phyloP scores from a whole-genome alignment of 2,888 invertebrate species.

The Drosophila fungiperda region DNA sequence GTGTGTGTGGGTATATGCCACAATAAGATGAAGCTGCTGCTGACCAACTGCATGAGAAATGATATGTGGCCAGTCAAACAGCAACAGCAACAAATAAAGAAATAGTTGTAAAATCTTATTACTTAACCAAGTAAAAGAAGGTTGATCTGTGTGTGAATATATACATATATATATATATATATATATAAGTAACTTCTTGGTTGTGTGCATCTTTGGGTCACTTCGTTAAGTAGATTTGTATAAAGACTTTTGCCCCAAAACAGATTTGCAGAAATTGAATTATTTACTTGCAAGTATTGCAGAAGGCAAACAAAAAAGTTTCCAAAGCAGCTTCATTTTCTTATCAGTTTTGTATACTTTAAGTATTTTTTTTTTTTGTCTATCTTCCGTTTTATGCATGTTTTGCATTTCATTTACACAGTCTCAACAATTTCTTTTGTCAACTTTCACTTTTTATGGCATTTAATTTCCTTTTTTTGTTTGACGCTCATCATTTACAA shows the following conservation, averaged over 20 bases:
- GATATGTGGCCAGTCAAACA: constrained; percentile 45
- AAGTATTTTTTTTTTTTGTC: neutral
- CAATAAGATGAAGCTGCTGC: constrained; percentile 51
- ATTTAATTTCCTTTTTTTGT: constrained; percentile 69
- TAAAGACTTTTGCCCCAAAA: constrained; percentile 54
- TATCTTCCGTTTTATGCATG: neutral
- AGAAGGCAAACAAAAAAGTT: constrained; percentile 12
- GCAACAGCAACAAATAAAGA: constrained; percentile 20
- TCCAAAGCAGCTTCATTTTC: constrained; percentile 4
- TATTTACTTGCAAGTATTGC: constrained; percentile 23
- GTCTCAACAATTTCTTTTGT: constrained; percentile 50
- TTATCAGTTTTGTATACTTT: neutral
- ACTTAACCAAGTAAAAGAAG: constrained; percentile 39
- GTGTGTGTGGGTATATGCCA: constrained; percentile 16
- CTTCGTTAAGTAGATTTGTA: constrained; percentile 70
- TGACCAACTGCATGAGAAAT: constrained; percentile 55
- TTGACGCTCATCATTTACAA: constrained; percentile 65
- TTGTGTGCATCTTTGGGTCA: constrained; percentile 42
- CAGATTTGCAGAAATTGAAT: constrained; percentile 53
- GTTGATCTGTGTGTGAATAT: constrained; percentile 10
- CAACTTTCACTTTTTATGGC: constrained; percentile 65
- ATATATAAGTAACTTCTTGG: neutral
- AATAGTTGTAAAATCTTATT: constrained; percentile 66
- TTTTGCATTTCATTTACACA: constrained; percentile 44
- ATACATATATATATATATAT: neutral